phyloP scores from a whole-genome alignment of 2,113 vertebrate species.

The Oryzias melastigma region DNA sequence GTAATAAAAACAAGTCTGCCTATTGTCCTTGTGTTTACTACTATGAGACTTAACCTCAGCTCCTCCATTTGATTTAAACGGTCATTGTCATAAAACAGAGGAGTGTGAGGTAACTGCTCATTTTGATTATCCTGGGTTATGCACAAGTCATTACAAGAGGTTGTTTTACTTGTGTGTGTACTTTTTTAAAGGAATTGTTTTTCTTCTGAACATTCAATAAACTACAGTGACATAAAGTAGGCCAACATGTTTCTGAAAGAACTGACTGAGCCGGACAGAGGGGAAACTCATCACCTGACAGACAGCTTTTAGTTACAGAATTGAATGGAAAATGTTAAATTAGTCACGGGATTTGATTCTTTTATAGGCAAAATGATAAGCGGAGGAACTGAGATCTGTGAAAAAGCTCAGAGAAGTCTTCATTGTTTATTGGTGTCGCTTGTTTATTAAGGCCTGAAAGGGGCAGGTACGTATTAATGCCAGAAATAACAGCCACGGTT shows the following conservation, averaged over 20 bases:
- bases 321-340: no score
- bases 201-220: no score
- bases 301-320: no score
- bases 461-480: conserved; percentile 30
- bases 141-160: background rate
- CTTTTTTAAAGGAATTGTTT: no score
- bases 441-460: conserved; percentile 25
- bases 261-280: no score
- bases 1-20: no score
- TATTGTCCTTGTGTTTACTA: background rate
- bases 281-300: no score
- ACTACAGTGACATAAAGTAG: no score
- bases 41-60: background rate
- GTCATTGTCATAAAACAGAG: background rate
- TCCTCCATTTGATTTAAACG: background rate
- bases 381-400: background rate
- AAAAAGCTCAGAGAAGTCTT: background rate
- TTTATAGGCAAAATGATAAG: background rate
- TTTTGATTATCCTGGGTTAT: background rate
- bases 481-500: conserved; percentile 38
- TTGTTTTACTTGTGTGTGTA: no score
- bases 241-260: no score
- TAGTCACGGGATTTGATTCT: background rate
- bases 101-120: background rate
- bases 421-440: conserved; percentile 6